These are phyloP conservation scores for Neotoma lepida DNA, from an alignment of 2,113 vertebrate species.

Conservation along the genomic window DNA sequence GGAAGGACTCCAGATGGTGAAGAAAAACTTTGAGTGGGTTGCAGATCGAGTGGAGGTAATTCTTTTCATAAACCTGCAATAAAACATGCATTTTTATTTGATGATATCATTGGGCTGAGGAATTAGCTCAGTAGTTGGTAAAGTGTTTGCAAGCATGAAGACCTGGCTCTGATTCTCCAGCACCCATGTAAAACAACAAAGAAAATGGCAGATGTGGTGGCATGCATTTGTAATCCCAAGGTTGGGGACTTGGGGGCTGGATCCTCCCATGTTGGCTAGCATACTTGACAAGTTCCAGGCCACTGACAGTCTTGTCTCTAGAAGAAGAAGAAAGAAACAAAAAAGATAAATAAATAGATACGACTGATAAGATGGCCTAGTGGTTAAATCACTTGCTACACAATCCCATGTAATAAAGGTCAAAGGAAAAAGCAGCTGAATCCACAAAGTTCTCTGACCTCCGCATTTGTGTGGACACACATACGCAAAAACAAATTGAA, in stretches of 20 bases:
- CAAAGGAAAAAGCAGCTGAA: background rate
- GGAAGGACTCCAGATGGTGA: constrained; percentile 97
- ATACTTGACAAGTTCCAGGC: background rate
- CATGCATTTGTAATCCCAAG: background rate
- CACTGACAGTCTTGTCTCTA: too few relatives aligned
- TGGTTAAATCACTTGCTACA: background rate
- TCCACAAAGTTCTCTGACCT: background rate
- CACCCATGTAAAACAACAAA: background rate
- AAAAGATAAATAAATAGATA: too few relatives aligned
- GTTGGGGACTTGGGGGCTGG: too few relatives aligned
- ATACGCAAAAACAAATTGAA: background rate
- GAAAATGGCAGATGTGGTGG: background rate
- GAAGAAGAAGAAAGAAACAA: background rate
- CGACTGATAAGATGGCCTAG: background rate
- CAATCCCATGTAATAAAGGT: too few relatives aligned
- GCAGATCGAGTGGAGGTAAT: constrained; percentile 96
- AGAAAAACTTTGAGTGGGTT: constrained; percentile 99
- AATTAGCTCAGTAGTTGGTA: background rate
- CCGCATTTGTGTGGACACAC: background rate
- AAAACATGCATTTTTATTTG: background rate
- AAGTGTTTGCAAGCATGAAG: background rate
- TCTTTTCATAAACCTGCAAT: background rate
- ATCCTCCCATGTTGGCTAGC: background rate
- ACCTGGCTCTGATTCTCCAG: background rate
- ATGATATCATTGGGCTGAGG: background rate